phyloP scores from a whole-genome alignment of 2,797 vertebrate species.

The Anguilla pacifica region DNA sequence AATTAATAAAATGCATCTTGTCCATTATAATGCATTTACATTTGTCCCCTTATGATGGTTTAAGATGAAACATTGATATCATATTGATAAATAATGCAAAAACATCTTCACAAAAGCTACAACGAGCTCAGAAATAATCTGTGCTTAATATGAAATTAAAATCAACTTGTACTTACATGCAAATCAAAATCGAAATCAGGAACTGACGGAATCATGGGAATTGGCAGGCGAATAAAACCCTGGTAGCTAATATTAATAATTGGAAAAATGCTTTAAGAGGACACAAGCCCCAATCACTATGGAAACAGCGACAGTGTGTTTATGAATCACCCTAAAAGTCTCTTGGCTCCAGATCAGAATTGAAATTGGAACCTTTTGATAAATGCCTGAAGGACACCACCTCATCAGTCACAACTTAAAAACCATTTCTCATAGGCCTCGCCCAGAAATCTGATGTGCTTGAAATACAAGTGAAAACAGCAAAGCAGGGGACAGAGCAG shows the following conservation, averaged over 20 bases:
- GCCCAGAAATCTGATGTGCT: slow-evolving; percentile 2
- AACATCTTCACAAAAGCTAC: not conserved
- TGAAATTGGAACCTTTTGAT: not conserved
- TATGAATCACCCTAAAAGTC: not conserved
- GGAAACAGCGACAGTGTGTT: not conserved
- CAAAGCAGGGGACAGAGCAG: not conserved
- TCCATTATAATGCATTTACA: no score
- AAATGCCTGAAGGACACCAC: not conserved
- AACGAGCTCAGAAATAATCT: not conserved
- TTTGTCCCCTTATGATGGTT: no score
- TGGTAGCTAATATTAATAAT: not conserved
- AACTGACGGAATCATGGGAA: not conserved
- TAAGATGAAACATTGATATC: no score
- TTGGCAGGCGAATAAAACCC: not conserved
- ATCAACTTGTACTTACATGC: not conserved
- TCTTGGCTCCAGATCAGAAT: not conserved
- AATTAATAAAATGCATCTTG: no score
- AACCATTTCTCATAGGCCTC: not conserved
- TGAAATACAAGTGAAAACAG: not conserved
- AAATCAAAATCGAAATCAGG: not conserved
- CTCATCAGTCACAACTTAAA: not conserved
- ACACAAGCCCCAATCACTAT: not conserved
- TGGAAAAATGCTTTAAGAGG: not conserved
- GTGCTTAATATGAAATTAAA: not conserved
- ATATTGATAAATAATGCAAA: no score